Evolutionary conservation across 2,888 invertebrate genomes (phyloP), one percentile per base, ranked within the genome.

Genomic region (Sycophila texana): DNA sequence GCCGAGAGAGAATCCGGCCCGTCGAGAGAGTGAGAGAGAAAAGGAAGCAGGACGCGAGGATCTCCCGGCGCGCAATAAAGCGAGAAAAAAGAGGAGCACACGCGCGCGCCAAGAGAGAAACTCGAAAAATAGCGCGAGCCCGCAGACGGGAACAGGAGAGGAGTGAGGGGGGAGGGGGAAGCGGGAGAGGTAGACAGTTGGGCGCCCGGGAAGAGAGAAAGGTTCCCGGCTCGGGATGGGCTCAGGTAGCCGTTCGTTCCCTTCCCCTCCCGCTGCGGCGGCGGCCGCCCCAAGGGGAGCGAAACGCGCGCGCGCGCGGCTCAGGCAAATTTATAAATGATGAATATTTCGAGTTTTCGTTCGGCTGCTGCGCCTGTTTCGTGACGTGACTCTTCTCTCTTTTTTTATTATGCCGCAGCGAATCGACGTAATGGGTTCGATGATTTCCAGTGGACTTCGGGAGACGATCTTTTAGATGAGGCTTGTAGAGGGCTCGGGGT

Each of bases 171-270:
- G 55, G 7, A 26, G 16, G 53, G 51, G n/a, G 75, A 58, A 74
- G 74, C 67, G 30, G 53, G 39, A 61, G 55, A 53, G 39, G 74
- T 84, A 88, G 87, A 88, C 88, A 86, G 87, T 87, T 86, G 87
- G 88, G 86, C 88, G 88, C 88, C 87, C 84, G 82, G 76, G 81
- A 39, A 63, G 10, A 30, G 63, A 82, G 80, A 85, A 81, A 83
- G 82, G 78, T 80, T 81, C 82, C 80, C 76, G 82, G 70, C 63
- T 79, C 82, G 82, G 81, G 82, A 82, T 82, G 68, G 39, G 57
- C 83, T 84, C 85, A 85, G 85, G 85, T 85, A 85, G 83, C 83
- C 81, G 76, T 74, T 65, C 60, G 65, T 12, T 39, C 30, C 63
- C 66, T 61, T 58, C 73, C 63, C 68, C 66, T 77, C 66, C 58